A percentile compares a stretch with the other conserved stretches of the same genome.
Evolutionary conservation across 2,113 vertebrate genomes (phyloP).

Genomic region (Ptilorrhoa leucosticta): DNA sequence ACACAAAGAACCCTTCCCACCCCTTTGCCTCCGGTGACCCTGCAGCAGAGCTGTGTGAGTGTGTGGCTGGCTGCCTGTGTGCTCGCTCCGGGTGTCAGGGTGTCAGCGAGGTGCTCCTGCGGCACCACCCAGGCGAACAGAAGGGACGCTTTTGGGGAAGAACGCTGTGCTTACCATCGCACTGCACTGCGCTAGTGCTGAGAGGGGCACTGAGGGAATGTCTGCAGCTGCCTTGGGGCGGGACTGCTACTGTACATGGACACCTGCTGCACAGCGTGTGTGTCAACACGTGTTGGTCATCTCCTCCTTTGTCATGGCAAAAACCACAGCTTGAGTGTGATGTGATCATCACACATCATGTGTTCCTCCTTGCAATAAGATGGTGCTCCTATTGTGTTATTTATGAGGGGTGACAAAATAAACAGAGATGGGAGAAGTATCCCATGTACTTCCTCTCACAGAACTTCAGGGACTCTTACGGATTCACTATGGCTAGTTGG

Average conservation of each 20-base stretch:
- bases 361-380: not conserved
- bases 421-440: not conserved
- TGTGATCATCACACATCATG: not conserved
- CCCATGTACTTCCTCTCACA: not conserved
- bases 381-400: not conserved
- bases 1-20: too few relatives aligned
- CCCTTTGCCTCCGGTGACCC: too few relatives aligned
- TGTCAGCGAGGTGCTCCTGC: too few relatives aligned
- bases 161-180: too few relatives aligned
- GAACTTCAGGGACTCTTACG: not conserved
- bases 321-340: not conserved
- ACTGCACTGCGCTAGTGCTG: too few relatives aligned
- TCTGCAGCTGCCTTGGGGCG: fast-evolving
- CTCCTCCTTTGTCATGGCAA: not conserved
- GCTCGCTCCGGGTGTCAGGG: too few relatives aligned
- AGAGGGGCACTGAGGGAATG: not conserved
- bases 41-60: too few relatives aligned
- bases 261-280: fast-evolving
- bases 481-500: not conserved
- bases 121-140: too few relatives aligned
- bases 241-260: not conserved
- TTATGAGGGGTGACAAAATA: not conserved
- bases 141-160: too few relatives aligned
- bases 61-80: too few relatives aligned
- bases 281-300: not conserved